Percentiles rank a stretch among this genome's conserved stretches.
Evolutionary conservation across 2,113 vertebrate genomes (phyloP).

Genomic region (Hemiscyllium ocellatum): DNA sequence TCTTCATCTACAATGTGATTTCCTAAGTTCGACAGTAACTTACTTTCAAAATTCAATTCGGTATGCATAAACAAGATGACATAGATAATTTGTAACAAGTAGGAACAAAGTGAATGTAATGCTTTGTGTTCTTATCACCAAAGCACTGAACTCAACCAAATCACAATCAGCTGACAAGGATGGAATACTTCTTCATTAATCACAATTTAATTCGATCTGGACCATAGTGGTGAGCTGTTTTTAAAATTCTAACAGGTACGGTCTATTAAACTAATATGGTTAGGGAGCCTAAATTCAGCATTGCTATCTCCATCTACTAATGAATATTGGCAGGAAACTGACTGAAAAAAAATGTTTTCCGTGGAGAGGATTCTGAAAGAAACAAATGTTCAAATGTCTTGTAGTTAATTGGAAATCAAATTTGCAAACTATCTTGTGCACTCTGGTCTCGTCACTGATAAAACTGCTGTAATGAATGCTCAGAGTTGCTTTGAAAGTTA

Average conservation of each 20-base stretch:
- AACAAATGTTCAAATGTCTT: not conserved
- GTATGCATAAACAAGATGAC: not conserved
- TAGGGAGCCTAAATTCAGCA: not conserved
- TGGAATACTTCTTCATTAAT: not conserved
- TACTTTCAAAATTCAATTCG: not conserved
- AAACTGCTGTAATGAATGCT: slow-evolving; percentile 9
- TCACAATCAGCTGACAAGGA: not conserved
- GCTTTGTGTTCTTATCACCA: not conserved
- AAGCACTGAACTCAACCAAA: not conserved
- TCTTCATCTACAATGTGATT: not conserved
- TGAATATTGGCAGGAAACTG: not conserved
- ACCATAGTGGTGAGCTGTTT: not conserved
- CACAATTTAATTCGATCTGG: not conserved
- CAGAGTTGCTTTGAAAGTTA: not conserved
- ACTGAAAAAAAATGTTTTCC: not conserved
- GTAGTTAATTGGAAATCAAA: not conserved
- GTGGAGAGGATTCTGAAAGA: not conserved
- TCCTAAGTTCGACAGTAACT: not conserved
- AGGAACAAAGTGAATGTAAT: not conserved
- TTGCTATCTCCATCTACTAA: not conserved
- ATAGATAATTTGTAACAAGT: not conserved
- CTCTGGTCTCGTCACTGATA: not conserved
- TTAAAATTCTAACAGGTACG: not conserved
- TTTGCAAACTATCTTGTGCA: not conserved
- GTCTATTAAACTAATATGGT: not conserved